Percentiles rank a stretch among this genome's conserved stretches.
These are phyloP conservation scores for Plusia festucae DNA, from an alignment of 2,888 invertebrate genomes.

Conservation along the genomic window DNA sequence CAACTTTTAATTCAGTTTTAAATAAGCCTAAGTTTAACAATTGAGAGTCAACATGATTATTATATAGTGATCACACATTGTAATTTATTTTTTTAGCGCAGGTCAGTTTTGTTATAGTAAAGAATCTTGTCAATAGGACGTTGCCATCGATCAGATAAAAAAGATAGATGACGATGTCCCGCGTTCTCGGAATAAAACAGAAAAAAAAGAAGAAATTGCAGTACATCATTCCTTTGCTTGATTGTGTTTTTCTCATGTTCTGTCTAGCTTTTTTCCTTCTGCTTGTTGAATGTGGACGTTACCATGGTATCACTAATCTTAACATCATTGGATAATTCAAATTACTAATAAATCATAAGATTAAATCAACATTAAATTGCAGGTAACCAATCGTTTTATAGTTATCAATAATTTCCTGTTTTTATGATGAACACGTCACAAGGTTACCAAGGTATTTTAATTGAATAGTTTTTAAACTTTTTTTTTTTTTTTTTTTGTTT, in stretches of 20 bases:
- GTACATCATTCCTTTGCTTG: not conserved
- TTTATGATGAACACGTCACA: not conserved
- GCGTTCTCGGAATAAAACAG: not conserved
- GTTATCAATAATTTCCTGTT: not conserved
- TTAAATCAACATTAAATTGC: not conserved
- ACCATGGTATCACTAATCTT: not conserved
- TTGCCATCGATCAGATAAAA: conserved; percentile 4
- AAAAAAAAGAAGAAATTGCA: too few relatives aligned
- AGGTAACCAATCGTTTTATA: not conserved
- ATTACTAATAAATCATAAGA: not conserved
- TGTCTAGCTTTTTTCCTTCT: not conserved
- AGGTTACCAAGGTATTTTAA: not conserved
- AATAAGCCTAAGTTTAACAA: too few relatives aligned
- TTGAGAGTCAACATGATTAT: too few relatives aligned
- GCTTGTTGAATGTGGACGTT: not conserved
- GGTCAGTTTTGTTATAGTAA: not conserved
- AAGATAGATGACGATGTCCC: not conserved
- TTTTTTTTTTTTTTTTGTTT: too few relatives aligned
- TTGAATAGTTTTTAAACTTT: not conserved
- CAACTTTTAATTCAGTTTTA: too few relatives aligned
- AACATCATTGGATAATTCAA: not conserved
- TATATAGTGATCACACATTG: not conserved
- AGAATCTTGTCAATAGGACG: not conserved
- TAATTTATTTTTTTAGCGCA: not conserved
- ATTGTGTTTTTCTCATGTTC: not conserved